phyloP scores from a whole-genome alignment of 37 sponge, comb jelly and placozoan species.

The Tethya wilhelma region DNA sequence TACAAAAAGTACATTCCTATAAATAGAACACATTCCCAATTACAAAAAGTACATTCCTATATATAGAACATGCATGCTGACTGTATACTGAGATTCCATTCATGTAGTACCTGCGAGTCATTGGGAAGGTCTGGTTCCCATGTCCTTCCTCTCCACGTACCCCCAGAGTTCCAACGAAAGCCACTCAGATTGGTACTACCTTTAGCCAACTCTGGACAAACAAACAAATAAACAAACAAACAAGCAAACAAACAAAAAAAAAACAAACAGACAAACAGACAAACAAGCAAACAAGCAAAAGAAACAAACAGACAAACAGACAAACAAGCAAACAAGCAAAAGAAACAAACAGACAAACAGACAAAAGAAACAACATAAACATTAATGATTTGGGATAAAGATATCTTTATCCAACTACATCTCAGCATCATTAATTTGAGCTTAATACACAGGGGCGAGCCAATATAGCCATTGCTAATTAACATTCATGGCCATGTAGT shows the following conservation, averaged over 20 bases:
- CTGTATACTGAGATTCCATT: neutral
- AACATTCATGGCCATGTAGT: neutral
- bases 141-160: constrained; percentile 64
- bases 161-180: constrained; percentile 86
- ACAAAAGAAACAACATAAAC: too few relatives aligned
- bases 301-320: too few relatives aligned
- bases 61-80: neutral
- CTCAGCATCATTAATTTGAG: too few relatives aligned
- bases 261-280: neutral
- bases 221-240: neutral
- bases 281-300: neutral
- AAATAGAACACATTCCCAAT: neutral
- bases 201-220: constrained; percentile 75
- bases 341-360: too few relatives aligned
- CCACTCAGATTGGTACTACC: constrained; percentile 67
- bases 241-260: neutral
- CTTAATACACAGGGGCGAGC: too few relatives aligned
- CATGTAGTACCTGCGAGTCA: constrained; percentile 75
- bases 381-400: too few relatives aligned
- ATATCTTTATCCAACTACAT: too few relatives aligned
- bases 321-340: too few relatives aligned
- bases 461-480: too few relatives aligned
- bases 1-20: neutral
- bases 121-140: constrained; percentile 91
- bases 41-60: neutral